Evolutionary conservation across 2,113 vertebrate genomes (phyloP).

Genomic region (Ceratotherium simum): DNA sequence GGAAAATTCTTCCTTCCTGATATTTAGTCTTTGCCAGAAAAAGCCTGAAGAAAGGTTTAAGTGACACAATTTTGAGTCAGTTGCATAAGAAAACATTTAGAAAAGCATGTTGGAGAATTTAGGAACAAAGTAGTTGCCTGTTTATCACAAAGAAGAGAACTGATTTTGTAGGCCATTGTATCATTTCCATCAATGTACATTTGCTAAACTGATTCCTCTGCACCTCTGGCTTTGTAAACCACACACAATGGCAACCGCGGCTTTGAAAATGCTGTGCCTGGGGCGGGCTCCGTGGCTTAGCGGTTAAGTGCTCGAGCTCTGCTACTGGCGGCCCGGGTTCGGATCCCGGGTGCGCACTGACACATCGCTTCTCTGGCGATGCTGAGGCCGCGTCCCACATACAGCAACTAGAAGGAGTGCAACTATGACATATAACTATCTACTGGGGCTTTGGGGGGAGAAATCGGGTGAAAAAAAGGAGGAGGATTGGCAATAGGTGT

Average conservation of each 20-base stretch:
- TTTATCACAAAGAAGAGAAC: background rate
- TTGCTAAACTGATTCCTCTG: background rate
- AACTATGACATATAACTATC: no score
- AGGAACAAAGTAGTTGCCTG: background rate
- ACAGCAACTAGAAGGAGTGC: no score
- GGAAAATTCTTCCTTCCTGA: background rate
- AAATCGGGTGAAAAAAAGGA: no score
- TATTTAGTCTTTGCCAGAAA: slow-evolving; percentile 25
- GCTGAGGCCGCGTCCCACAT: no score
- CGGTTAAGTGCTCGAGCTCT: no score
- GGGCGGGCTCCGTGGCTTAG: no score
- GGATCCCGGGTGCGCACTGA: no score
- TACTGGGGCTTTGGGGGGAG: no score
- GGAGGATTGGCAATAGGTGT: no score
- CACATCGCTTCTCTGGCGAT: no score
- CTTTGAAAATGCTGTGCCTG: background rate
- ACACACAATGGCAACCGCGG: background rate
- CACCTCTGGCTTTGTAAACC: background rate
- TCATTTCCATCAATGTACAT: background rate
- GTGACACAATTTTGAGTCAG: background rate
- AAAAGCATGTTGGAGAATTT: background rate
- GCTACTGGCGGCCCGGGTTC: no score
- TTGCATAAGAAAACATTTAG: slow-evolving; percentile 14
- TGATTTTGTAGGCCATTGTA: accelerated
- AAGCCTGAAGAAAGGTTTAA: slow-evolving; percentile 34